Evolutionary conservation across 92 coral and sea anemone genomes (phyloP), one percentile per base, ranked within the genome.

Genomic region (Parazoanthus swiftii): DNA sequence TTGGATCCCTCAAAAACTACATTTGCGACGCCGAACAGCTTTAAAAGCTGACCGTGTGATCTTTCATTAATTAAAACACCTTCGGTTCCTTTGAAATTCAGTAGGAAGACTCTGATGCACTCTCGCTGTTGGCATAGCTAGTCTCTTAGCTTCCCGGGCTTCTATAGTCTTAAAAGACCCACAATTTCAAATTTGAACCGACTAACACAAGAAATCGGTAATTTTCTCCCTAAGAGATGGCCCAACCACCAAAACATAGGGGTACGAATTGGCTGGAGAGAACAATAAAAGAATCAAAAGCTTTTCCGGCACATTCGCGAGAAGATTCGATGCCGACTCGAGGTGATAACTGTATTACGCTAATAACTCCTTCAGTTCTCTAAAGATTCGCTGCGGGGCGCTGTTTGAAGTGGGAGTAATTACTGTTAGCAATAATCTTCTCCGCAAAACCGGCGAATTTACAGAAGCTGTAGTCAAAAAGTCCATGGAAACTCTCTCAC

Each of bases 1-100:
- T 92, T 93, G 93, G 90, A 86, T 91, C 91, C 92, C 89, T 93
- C 93, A 81, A 86, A 91, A 94, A 68, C 91, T 75, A 81, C 90
- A 86, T 65, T 68, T 84, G 76, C 84, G 82, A 89, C 86, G 91
- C 97, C 94, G 95, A 88, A 89, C 48, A 70, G 77, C 92, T 81
- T 42, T 78, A 78, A 85, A 84, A 84, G 79, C 72, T 29, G 76
- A 46, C 82, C 35, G 85, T 76, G 67, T 66, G 91, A 75, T 56
- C 65, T 88, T 79, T 89, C 91, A 94, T 94, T 94, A 92, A 89
- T 84, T 84, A 71, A 84, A 48, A 71, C 87, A 84, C 77, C 67
- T 84, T 84, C 87, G 87, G 87, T 84, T 73, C 87, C 56, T 84
- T 84, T 72, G 87, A 84, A 84, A 71, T 71, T 11, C 42, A 46